These are phyloP conservation scores for Eurystomus gularis DNA, from an alignment of 2,113 vertebrate genomes.

Conservation along the genomic window DNA sequence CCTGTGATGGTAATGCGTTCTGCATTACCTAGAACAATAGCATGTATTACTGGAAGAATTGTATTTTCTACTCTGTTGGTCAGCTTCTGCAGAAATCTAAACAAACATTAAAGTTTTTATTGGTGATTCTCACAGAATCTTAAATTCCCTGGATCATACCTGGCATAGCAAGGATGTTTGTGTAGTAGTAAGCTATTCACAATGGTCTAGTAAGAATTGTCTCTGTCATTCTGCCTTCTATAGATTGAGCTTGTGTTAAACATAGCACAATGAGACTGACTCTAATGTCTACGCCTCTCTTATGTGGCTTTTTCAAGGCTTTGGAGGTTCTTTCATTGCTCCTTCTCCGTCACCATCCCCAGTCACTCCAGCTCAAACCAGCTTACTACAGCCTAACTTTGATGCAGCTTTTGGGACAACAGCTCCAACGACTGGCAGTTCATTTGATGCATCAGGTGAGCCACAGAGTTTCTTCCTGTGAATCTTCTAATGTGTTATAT, in stretches of 20 bases:
- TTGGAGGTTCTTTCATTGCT: conserved; percentile 82
- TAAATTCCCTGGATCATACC: neutral
- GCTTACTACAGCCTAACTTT: conserved; percentile 84
- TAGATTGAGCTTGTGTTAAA: neutral
- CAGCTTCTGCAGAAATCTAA: neutral
- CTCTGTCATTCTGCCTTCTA: neutral
- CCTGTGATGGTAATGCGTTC: too few species aligned
- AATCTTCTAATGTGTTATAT: neutral
- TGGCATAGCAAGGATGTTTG: neutral
- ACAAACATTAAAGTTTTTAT: neutral
- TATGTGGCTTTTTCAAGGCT: conserved; percentile 67
- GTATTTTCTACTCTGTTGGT: neutral
- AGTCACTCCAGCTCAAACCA: conserved; percentile 83
- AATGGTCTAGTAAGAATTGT: neutral
- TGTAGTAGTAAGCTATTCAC: neutral
- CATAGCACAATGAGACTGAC: neutral
- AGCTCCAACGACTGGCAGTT: conserved; percentile 80
- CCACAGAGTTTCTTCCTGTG: neutral
- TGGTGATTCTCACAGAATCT: neutral
- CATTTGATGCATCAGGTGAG: conserved; percentile 92
- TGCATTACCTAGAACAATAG: neutral
- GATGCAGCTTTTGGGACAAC: conserved; percentile 80
- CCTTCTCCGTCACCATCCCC: conserved; percentile 81
- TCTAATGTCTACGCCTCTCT: neutral
- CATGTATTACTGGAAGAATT: neutral